Percentiles rank a stretch among this genome's conserved stretches.
Evolutionary conservation across 2,888 invertebrate genomes (phyloP).

Genomic region (Paralinhomoeus sp.): DNA sequence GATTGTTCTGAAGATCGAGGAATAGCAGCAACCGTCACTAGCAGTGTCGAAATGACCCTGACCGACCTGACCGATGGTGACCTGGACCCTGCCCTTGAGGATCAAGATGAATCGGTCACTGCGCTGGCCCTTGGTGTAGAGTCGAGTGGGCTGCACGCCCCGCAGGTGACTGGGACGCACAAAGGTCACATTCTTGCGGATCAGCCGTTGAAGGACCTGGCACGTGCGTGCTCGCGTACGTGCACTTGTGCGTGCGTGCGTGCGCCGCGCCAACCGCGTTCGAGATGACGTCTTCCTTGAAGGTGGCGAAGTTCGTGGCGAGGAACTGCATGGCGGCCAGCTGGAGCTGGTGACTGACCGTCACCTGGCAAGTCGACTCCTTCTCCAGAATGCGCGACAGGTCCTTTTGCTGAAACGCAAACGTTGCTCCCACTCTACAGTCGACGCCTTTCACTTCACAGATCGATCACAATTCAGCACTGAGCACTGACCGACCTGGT

Average conservation of each 20-base stretch:
- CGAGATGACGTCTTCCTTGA: constrained; percentile 43
- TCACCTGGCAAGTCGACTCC: neutral
- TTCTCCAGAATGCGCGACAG: neutral
- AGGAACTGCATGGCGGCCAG: constrained; percentile 81
- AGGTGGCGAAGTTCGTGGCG: constrained; percentile 49
- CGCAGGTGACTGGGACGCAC: neutral
- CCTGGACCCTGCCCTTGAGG: constrained; percentile 48
- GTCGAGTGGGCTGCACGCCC: constrained; percentile 4
- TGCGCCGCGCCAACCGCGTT: neutral
- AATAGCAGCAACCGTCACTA: neutral
- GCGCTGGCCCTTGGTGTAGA: constrained; percentile 30
- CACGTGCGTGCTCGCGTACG: too few relatives aligned
- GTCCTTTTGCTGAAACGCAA: neutral
- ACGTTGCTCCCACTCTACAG: too few relatives aligned
- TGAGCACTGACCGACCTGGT: neutral
- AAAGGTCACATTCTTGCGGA: constrained; percentile 48
- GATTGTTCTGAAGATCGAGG: neutral
- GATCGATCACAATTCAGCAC: too few relatives aligned
- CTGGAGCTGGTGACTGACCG: constrained; percentile 66
- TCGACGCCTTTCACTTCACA: too few relatives aligned
- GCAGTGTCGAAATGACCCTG: neutral
- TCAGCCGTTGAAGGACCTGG: constrained; percentile 58
- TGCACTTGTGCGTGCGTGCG: too few relatives aligned
- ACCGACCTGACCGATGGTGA: neutral
- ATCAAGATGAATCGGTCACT: constrained; percentile 77